Base-by-base conservation (phyloP, 2,888 invertebrate species). In the Brachypalpus laphriformis region DNA sequence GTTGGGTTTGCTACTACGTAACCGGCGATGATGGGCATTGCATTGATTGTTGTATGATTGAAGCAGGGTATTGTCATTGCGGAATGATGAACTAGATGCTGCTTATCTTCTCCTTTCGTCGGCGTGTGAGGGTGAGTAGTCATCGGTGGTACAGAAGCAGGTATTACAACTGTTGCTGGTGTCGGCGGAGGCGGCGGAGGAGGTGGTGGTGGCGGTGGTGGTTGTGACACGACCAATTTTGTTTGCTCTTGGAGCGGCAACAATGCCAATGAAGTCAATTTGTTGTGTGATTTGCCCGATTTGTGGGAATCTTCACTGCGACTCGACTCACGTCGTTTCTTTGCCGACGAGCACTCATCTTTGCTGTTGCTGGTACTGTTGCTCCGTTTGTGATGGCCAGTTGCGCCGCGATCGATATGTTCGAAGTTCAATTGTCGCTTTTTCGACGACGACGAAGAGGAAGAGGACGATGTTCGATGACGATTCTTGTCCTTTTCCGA, bases 341-440 rank as follows among this genome's bases (percentile, higher is more conserved):
- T 83, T 9, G 88, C 82, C 37, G 57, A 59, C 37, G 82, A 49
- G 7, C 77, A 68, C 1, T 87, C 77, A 8, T 72, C 57, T 18
- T 85, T 82, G 51, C 34, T 74, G 40, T 68, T 81, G 31, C 47
- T 78, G 71, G 54, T 78, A 74, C 68, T 81, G 65, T 34, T 72
- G 57, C 74, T 87, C 16, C 87, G 87, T 2, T 82, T 87, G 18
- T 81, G 83, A 31, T 87, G 72, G 8, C 71, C 49, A 5, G 66
- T 76, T 90, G 92, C 82, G 92, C 92, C 81, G 92, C 93, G 0
- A 91, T 92, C 51, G 91, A 91, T 20, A 92, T 93, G 87, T 91
- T 90, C 77, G 91, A 93, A 90, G 92, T 93, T 82, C 89, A 93
- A 89, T 92, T 94, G 75, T 89, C 93, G 42, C 78, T 91, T 91